A percentile compares a stretch with the other conserved stretches of the same genome.
Evolutionary conservation across 2,113 vertebrate genomes (phyloP).

Genomic region (Collichthys lucidus): DNA sequence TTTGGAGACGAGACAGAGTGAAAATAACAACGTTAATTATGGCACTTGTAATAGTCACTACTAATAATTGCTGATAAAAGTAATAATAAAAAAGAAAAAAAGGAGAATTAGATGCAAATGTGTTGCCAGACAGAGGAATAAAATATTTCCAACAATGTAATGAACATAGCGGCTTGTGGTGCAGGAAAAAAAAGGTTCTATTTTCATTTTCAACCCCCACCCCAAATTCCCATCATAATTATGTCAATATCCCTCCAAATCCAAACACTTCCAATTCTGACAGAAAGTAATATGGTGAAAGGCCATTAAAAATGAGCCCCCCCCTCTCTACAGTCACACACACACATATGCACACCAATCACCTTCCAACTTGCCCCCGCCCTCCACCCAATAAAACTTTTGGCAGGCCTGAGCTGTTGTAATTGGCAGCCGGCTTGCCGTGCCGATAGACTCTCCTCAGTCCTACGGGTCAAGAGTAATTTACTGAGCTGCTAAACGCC

Average conservation of each 20-base stretch:
- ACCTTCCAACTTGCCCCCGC: conserved; percentile 69
- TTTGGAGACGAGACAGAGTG: background rate
- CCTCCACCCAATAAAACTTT: conserved; percentile 84
- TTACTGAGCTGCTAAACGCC: conserved; percentile 86
- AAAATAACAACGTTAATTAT: background rate
- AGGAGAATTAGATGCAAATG: background rate
- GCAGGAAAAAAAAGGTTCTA: conserved; percentile 46
- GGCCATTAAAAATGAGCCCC: conserved; percentile 74
- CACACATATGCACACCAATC: conserved; percentile 59
- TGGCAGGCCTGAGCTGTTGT: conserved; percentile 84
- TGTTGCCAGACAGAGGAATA: conserved; percentile 27
- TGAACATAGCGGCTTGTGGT: conserved; percentile 39
- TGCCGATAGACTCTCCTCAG: conserved; percentile 84
- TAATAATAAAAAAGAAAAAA: background rate
- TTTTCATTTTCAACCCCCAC: conserved; percentile 79
- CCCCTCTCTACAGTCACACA: conserved; percentile 2
- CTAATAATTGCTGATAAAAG: background rate
- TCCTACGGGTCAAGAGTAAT: conserved; percentile 88
- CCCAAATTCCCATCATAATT: conserved; percentile 82
- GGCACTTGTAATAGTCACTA: background rate
- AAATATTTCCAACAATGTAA: conserved; percentile 35
- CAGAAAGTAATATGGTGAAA: conserved; percentile 81
- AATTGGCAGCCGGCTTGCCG: conserved; percentile 85
- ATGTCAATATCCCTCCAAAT: conserved; percentile 80
- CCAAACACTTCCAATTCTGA: conserved; percentile 80